Conservation (phyloP, 2,888 invertebrate species). For the Poecilus cupreus region DNA sequence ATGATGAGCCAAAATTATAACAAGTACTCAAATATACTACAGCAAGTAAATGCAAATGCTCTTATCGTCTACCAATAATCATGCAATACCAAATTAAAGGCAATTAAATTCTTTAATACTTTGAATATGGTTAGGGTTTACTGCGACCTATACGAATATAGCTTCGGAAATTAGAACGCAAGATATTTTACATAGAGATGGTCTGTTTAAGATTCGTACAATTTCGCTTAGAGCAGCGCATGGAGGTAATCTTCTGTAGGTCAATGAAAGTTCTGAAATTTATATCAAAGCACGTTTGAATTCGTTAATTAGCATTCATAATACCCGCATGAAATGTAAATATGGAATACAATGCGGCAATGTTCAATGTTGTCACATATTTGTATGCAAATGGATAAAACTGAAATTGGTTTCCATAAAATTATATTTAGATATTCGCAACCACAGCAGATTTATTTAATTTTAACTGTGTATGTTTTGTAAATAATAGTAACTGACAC, state of each 20-base stretch:
- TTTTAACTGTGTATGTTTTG: constrained; percentile 1
- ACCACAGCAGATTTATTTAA: constrained; percentile 22
- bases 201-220: constrained; percentile 28
- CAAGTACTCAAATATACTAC: no score
- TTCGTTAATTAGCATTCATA: constrained; percentile 48
- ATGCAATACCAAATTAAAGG: no score
- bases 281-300: constrained; percentile 41
- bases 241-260: constrained; percentile 37
- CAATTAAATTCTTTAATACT: not conserved
- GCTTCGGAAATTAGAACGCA: not conserved
- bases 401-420: constrained; percentile 51
- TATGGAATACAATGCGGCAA: constrained; percentile 41
- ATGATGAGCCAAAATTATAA: no score
- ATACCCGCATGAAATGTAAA: constrained; percentile 49
- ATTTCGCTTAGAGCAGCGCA: not conserved
- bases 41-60: no score
- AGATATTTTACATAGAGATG: constrained; percentile 32
- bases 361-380: constrained; percentile 33
- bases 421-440: constrained; percentile 41
- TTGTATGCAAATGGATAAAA: constrained; percentile 52
- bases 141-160: not conserved
- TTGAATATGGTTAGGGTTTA: not conserved
- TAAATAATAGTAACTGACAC: constrained; percentile 26
- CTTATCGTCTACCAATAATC: no score
- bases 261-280: constrained; percentile 40